Percentiles rank a stretch among this genome's conserved stretches.
Evolutionary conservation across 2,797 vertebrate species (phyloP).

Genomic region (Chelidonichthys spinosus): DNA sequence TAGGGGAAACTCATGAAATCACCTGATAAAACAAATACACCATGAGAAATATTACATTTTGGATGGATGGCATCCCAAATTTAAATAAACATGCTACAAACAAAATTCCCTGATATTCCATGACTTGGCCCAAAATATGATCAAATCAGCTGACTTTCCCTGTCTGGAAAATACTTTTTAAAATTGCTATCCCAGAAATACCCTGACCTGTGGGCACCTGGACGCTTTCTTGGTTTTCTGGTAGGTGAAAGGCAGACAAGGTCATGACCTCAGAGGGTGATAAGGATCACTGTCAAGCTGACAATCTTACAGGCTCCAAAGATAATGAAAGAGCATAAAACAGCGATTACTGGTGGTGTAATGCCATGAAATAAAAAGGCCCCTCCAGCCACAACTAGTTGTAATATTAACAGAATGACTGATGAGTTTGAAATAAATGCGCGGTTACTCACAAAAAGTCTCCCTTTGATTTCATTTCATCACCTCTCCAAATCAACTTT

Average conservation of each 20-base stretch:
- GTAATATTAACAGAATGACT: conserved; percentile 26
- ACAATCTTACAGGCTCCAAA: neutral
- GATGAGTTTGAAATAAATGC: conserved; percentile 1
- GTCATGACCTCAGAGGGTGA: conserved; percentile 6
- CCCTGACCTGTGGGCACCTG: neutral
- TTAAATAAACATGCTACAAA: too few relatives aligned
- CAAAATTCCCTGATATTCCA: too few relatives aligned
- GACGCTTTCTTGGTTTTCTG: neutral
- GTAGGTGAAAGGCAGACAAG: conserved; percentile 7
- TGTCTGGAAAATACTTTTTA: too few relatives aligned
- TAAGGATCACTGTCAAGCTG: conserved; percentile 8
- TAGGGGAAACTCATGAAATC: too few relatives aligned
- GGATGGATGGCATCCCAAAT: too few relatives aligned
- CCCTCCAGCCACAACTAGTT: neutral
- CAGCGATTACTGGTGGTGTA: conserved; percentile 12
- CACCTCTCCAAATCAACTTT: conserved; percentile 10
- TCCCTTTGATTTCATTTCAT: conserved; percentile 19
- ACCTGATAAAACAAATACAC: too few relatives aligned
- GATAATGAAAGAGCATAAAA: conserved; percentile 29
- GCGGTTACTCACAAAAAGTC: neutral
- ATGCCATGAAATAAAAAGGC: conserved; percentile 4
- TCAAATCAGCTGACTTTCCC: too few relatives aligned
- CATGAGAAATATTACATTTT: too few relatives aligned
- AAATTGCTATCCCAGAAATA: too few relatives aligned
- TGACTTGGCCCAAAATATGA: too few relatives aligned